Evolutionary conservation across 2,113 vertebrate species (phyloP).

Genomic region (Lepus americanus): DNA sequence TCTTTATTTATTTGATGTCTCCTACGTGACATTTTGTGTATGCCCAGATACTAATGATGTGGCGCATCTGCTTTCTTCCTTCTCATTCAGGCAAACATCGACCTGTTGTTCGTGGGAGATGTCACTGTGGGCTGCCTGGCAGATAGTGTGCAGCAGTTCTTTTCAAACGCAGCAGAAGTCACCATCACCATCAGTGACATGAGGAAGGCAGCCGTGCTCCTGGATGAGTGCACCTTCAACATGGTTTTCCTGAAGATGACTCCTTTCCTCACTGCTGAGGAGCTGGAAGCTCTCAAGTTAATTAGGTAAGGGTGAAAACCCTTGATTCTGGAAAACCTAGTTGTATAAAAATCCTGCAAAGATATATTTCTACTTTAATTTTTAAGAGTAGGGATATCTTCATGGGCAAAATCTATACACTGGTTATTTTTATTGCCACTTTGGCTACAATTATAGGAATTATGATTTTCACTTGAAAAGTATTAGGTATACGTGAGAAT

Average conservation of each 20-base stretch:
- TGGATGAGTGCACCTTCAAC: neutral
- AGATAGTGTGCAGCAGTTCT: conserved; percentile 32
- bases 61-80: neutral
- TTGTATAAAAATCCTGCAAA: conserved; percentile 5
- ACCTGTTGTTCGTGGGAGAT: conserved; percentile 73
- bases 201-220: fast-evolving
- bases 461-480: conserved; percentile 55
- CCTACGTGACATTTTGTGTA: neutral
- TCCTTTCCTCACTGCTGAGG: conserved; percentile 30
- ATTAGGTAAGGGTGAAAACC: conserved; percentile 69
- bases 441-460: conserved; percentile 3
- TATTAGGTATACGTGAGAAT: neutral
- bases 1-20: neutral
- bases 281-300: conserved; percentile 59
- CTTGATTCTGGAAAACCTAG: neutral
- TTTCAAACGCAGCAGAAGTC: neutral
- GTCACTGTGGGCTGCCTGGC: conserved; percentile 47
- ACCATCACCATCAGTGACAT: neutral
- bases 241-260: conserved; percentile 72
- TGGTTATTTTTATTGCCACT: neutral
- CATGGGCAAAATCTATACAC: neutral
- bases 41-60: neutral
- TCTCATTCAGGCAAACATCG: conserved; percentile 68
- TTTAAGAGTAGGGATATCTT: conserved; percentile 31
- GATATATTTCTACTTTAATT: neutral